A percentile compares a stretch with the other conserved stretches of the same genome.
Evolutionary conservation across 1,140 invertebrate species (phyloP).

Genomic region (Pinna nobilis): DNA sequence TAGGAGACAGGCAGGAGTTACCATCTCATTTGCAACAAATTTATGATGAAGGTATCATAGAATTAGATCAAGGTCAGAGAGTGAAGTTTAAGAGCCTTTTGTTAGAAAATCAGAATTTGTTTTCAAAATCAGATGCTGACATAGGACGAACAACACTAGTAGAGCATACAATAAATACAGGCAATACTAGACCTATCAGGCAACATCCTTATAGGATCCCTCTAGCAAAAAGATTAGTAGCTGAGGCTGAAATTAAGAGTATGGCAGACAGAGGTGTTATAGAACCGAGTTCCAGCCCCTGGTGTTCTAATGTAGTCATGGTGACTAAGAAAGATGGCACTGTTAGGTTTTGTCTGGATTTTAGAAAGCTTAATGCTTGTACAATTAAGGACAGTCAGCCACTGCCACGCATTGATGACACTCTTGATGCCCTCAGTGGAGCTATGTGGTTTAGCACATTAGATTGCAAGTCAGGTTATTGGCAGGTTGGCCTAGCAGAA

Average conservation of each 20-base stretch:
- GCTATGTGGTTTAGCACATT: conserved; percentile 13
- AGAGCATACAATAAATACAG: conserved; percentile 46
- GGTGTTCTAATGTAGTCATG: conserved; percentile 54
- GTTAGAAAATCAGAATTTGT: conserved; percentile 22
- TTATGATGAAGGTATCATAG: conserved; percentile 1
- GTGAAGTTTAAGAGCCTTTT: conserved; percentile 16
- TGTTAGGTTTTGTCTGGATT: conserved; percentile 27
- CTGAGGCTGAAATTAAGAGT: conserved; percentile 33
- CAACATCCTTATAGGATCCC: conserved; percentile 34
- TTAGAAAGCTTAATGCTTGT: conserved; percentile 16
- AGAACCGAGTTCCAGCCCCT: conserved; percentile 53
- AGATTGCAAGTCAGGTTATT: conserved; percentile 27
- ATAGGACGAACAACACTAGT: conserved; percentile 35
- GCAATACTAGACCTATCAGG: conserved; percentile 31
- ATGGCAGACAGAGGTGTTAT: conserved; percentile 51
- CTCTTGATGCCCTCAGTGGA: conserved; percentile 35
- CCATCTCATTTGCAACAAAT: conserved; percentile 12
- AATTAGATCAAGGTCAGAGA: conserved; percentile 8
- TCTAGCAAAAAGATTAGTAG: conserved; percentile 22
- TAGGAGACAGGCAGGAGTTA: background rate
- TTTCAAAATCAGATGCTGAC: conserved; percentile 24
- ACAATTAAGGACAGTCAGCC: conserved; percentile 75
- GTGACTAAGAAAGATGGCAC: conserved; percentile 77
- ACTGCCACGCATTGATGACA: conserved; percentile 74
- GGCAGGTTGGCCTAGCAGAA: conserved; percentile 16